Conservation (phyloP, 2,113 vertebrate species). For the Reinhardtius hippoglossoides region DNA sequence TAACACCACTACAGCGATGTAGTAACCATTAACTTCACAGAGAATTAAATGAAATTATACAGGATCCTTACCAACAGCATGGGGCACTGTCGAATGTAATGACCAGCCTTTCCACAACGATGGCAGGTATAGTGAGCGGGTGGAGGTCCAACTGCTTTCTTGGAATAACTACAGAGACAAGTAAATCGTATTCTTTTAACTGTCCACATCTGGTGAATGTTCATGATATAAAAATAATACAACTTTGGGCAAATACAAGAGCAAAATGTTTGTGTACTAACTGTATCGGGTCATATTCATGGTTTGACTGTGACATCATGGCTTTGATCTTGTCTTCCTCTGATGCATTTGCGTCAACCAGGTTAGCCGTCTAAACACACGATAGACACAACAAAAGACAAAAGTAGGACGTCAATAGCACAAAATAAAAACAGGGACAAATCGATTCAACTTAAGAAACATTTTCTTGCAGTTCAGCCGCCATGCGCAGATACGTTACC, state of each 20-base stretch:
- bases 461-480: background rate
- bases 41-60: background rate
- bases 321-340: conserved; percentile 99
- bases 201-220: no score
- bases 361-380: conserved; percentile 93
- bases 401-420: background rate
- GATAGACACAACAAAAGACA: background rate
- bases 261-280: conserved; percentile 82
- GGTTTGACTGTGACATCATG: conserved; percentile 99
- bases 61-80: conserved; percentile 86
- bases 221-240: no score
- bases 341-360: conserved; percentile 98
- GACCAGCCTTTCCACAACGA: conserved; percentile 94
- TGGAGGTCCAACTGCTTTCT: conserved; percentile 94
- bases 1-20: no score
- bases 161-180: conserved; percentile 89
- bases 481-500: conserved; percentile 80
- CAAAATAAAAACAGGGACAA: no score
- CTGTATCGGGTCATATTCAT: conserved; percentile 98
- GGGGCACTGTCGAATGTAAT: conserved; percentile 96
- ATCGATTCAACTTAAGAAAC: background rate
- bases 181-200: no score
- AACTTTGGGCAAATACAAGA: no score
- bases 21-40: no score
- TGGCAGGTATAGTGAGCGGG: conserved; percentile 95